These are phyloP conservation scores for Keiferia lycopersicella DNA, from an alignment of 2,888 invertebrate species.

Conservation along the genomic window DNA sequence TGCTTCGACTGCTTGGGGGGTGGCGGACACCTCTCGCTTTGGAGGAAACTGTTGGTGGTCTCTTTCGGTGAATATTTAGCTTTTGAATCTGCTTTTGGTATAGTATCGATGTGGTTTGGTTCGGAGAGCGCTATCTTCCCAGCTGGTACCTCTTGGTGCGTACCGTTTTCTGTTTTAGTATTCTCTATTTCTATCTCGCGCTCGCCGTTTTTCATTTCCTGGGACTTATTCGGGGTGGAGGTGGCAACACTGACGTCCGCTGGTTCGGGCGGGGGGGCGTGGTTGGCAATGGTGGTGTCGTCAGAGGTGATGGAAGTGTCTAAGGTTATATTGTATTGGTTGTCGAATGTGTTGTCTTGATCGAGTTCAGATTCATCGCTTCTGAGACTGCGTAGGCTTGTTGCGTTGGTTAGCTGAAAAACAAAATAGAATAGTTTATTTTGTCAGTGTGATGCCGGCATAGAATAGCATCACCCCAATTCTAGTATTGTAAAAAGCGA, in stretches of 20 bases:
- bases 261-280: neutral
- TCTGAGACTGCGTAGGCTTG: conserved; percentile 56
- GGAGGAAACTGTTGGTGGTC: conserved; percentile 45
- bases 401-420: conserved; percentile 61
- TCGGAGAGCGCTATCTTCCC: conserved; percentile 24
- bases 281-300: neutral
- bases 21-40: conserved; percentile 39
- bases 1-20: conserved; percentile 41
- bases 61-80: conserved; percentile 37
- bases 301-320: conserved; percentile 19
- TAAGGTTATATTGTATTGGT: conserved; percentile 34
- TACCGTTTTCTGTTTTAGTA: conserved; percentile 25
- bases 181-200: neutral
- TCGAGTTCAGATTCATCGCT: conserved; percentile 59
- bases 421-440: too few species aligned
- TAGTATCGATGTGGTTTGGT: conserved; percentile 5
- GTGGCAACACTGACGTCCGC: conserved; percentile 26
- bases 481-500: too few species aligned
- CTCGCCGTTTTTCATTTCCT: neutral
- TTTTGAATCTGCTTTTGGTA: conserved; percentile 8
- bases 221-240: conserved; percentile 43
- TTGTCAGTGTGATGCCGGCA: too few species aligned
- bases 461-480: too few species aligned
- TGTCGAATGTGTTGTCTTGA: conserved; percentile 42
- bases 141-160: neutral